These are phyloP conservation scores for Apotomis betuletana DNA, from an alignment of 2,888 invertebrate species.

Conservation along the genomic window DNA sequence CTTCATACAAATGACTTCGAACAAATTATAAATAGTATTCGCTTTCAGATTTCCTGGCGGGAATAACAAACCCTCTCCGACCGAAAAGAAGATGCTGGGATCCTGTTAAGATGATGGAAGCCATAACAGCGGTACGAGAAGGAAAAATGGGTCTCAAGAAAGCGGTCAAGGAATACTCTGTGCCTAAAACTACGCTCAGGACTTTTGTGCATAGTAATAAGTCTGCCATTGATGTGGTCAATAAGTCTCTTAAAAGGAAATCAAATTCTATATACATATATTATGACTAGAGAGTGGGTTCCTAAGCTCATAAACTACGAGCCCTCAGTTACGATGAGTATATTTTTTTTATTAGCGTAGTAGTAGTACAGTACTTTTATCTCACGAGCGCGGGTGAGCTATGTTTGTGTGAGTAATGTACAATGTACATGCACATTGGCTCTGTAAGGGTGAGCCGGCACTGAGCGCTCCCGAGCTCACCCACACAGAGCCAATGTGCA, in stretches of 20 bases:
- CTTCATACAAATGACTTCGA: no score
- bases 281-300: conserved; percentile 12
- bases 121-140: conserved; percentile 34
- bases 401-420: no score
- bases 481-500: no score
- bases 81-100: conserved; percentile 24
- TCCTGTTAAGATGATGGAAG: conserved; percentile 35
- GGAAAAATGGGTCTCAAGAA: conserved; percentile 41
- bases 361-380: no score
- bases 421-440: no score
- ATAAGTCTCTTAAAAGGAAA: conserved; percentile 13
- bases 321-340: no score
- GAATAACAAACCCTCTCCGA: background rate
- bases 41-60: conserved; percentile 21
- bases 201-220: conserved; percentile 27
- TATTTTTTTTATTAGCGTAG: no score
- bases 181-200: conserved; percentile 39
- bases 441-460: no score
- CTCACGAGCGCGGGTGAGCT: no score
- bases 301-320: background rate
- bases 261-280: conserved; percentile 24
- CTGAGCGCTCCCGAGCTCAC: no score
- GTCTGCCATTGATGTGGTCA: conserved; percentile 24
- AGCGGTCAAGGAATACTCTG: conserved; percentile 36
- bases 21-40: background rate